Base-by-base conservation (phyloP, 2,888 invertebrate species). In the Xestia ashworthii region DNA sequence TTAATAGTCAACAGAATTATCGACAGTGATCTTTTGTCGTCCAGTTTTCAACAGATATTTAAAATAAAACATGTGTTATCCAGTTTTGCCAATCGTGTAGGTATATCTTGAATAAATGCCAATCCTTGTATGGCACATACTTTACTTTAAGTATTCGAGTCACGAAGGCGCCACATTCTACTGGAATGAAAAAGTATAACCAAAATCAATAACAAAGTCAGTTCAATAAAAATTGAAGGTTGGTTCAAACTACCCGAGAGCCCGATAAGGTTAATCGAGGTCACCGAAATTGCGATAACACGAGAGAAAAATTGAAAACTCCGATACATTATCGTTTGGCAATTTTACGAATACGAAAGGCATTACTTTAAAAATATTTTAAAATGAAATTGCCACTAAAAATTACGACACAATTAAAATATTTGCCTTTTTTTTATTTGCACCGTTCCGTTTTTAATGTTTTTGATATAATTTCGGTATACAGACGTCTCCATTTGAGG, bases 261-360 rank as follows among this genome's bases (percentile, higher is more conserved):
- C 83, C 82, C 87, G 90, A 91, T 90, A 90, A 90, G 90, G 90
- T 92, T 88, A 90, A 89, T 84, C 85, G 90, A 91, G 91, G 90
- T 91, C 89, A 87, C 79, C 78, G 85, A 87, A 89, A 87, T 81
- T 72, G 84, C 85, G 85, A 88, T 89, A 89, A 91, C 77, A 48
- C 58, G 19, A 44, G 66, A 85, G 87, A 87, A 87, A 88, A 83
- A 83, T 86, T 84, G 84, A 83, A 88, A 91, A 86, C 82, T 82
- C 79, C 81, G 79, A 81, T 83, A 86, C 84, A 87, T 66, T 88
- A 66, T 70, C 58, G 68, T 81, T 80, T 71, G 79, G 84, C 84
- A 74, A 85, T 83, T 87, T 78, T 55, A 71, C 66, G 65, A 76
- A 80, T 62, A 64, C 70, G 65, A 74, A 80, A 81, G 6, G 32